phyloP scores from a whole-genome alignment of 2,113 vertebrate species.

The Rhinogobius similis region DNA sequence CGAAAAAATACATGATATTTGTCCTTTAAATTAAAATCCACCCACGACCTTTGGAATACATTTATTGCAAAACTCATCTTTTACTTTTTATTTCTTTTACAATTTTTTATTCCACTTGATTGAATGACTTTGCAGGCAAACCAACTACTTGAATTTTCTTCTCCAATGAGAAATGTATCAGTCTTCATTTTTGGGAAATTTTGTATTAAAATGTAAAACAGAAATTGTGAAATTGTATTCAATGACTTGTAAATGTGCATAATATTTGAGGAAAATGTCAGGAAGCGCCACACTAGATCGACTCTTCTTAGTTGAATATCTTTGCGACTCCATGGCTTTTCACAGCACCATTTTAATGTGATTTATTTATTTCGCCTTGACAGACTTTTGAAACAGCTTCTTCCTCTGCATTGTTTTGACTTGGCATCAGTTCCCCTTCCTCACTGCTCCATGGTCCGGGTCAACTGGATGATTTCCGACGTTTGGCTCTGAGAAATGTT shows the following conservation, averaged over 20 bases:
- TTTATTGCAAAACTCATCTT: background rate
- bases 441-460: conserved; percentile 12
- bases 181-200: background rate
- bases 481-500: conserved; percentile 29
- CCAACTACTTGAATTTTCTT: background rate
- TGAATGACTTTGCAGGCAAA: background rate
- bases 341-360: background rate
- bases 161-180: background rate
- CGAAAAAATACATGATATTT: too few species aligned
- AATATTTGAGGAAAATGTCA: conserved; percentile 37
- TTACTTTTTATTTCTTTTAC: background rate
- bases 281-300: background rate
- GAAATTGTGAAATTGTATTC: background rate
- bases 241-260: conserved; percentile 12
- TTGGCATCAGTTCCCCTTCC: conserved; percentile 9
- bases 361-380: background rate
- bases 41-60: background rate
- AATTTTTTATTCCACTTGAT: background rate
- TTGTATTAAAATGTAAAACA: background rate
- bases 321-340: background rate
- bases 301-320: background rate
- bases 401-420: background rate
- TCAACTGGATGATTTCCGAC: conserved; percentile 4
- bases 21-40: too few species aligned
- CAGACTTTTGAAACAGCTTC: background rate